These are phyloP conservation scores for Pecten maximus DNA, from an alignment of 2,888 invertebrate genomes.

Conservation along the genomic window DNA sequence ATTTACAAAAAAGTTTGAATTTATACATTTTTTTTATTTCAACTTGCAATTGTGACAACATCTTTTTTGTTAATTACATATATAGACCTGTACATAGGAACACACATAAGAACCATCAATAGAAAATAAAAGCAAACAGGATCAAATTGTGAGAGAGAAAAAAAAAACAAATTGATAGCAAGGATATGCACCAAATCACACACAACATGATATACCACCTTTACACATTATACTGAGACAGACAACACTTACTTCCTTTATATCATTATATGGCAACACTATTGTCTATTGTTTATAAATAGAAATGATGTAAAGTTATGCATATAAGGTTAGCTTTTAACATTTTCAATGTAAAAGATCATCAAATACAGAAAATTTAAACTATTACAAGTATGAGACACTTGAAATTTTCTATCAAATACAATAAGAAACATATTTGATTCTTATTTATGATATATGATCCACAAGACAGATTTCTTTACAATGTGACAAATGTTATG, in stretches of 20 bases:
- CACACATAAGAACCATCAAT: background rate
- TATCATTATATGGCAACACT: background rate
- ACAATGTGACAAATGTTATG: background rate
- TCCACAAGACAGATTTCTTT: background rate
- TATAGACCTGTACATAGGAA: conserved; percentile 16
- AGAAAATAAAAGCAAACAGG: conserved; percentile 13
- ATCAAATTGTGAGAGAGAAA: background rate
- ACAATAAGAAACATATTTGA: no score
- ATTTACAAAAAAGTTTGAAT: background rate
- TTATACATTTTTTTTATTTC: background rate
- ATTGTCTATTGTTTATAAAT: background rate
- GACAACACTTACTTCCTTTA: background rate
- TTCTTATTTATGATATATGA: no score
- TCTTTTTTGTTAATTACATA: background rate
- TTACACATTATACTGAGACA: background rate
- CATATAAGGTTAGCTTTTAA: background rate
- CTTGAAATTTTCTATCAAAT: no score
- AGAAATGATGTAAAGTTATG: background rate
- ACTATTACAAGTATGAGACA: no score
- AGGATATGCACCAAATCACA: background rate
- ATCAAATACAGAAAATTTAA: no score
- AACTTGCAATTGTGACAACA: conserved; percentile 33
- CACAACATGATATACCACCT: background rate
- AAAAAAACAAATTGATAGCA: background rate
- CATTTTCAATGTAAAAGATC: no score